These are phyloP conservation scores for Patella caerulea DNA, from an alignment of 2,888 invertebrate genomes.

Conservation along the genomic window DNA sequence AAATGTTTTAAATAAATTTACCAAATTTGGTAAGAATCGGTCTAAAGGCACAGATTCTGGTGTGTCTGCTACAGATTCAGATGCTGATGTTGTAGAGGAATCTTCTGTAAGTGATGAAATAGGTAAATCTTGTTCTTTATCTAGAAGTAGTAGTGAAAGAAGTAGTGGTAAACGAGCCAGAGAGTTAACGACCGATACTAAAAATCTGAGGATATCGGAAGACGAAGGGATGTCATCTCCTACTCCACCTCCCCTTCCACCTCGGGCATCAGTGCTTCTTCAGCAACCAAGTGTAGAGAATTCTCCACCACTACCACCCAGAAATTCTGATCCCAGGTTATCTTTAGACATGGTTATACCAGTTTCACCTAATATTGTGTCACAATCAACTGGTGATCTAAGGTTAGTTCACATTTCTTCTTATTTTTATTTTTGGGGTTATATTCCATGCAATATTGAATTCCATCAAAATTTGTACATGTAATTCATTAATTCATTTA, in stretches of 20 bases:
- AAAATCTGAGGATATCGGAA: slow-evolving; percentile 15
- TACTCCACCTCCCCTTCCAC: slow-evolving; percentile 35
- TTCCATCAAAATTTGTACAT: no score
- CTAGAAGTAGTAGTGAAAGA: slow-evolving; percentile 41
- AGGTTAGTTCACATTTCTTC: slow-evolving; percentile 19
- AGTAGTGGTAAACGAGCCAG: slow-evolving; percentile 35
- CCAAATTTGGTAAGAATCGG: slow-evolving; percentile 1
- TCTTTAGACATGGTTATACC: slow-evolving; percentile 57
- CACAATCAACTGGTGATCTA: slow-evolving; percentile 28
- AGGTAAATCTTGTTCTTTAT: slow-evolving; percentile 32
- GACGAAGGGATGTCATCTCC: slow-evolving; percentile 22
- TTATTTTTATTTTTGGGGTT: no score
- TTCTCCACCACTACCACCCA: slow-evolving; percentile 57
- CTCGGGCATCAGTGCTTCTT: slow-evolving; percentile 41
- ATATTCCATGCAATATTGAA: no score
- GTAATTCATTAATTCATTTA: no score
- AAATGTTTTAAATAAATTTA: slow-evolving; percentile 29
- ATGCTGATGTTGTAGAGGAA: slow-evolving; percentile 41
- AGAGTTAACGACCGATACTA: slow-evolving; percentile 16
- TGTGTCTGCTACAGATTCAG: slow-evolving; percentile 47
- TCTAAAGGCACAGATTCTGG: slow-evolving; percentile 39
- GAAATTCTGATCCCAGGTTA: slow-evolving; percentile 49
- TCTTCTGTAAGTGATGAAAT: slow-evolving; percentile 30
- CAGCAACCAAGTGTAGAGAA: slow-evolving; percentile 38
- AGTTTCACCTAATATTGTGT: slow-evolving; percentile 25